These are phyloP conservation scores for Myoxocephalus aenaeus DNA, from an alignment of 2,797 vertebrate genomes.

Conservation along the genomic window DNA sequence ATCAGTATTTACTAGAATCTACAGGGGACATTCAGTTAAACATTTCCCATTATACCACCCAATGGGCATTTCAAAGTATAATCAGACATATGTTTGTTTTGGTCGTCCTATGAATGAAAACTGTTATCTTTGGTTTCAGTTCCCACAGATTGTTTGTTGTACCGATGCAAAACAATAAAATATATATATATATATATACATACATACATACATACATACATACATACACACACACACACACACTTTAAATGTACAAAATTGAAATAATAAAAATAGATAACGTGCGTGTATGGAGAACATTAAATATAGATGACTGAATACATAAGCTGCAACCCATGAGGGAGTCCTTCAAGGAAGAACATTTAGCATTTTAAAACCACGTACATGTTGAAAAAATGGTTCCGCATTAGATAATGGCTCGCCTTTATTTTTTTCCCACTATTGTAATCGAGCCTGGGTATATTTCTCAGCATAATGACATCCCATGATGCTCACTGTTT, in stretches of 20 bases:
- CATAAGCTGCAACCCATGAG: constrained; percentile 22
- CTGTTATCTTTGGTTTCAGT: constrained; percentile 14
- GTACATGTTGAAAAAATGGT: constrained; percentile 4
- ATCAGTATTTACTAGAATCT: constrained; percentile 31
- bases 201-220: too few relatives aligned
- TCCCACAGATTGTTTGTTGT: constrained; percentile 10
- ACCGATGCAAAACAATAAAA: not conserved
- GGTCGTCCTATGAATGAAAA: constrained; percentile 18
- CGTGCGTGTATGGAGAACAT: not conserved
- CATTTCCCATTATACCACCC: constrained; percentile 33
- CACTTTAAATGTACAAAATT: not conserved
- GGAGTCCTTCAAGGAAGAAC: constrained; percentile 11
- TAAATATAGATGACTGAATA: constrained; percentile 9
- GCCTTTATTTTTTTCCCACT: constrained; percentile 42
- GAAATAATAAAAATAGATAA: constrained; percentile 4
- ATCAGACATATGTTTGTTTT: constrained; percentile 33
- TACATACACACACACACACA: not conserved
- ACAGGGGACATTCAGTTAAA: constrained; percentile 29
- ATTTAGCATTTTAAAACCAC: constrained; percentile 47
- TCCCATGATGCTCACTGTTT: constrained; percentile 81
- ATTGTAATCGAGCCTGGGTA: constrained; percentile 63
- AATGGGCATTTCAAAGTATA: constrained; percentile 35
- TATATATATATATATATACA: too few relatives aligned
- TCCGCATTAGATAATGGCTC: constrained; percentile 55
- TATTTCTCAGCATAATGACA: constrained; percentile 78